Percentiles rank a stretch among this genome's conserved stretches.
These are phyloP conservation scores for Rhagoletis pomonella DNA, from an alignment of 1,140 invertebrate species.

Conservation along the genomic window DNA sequence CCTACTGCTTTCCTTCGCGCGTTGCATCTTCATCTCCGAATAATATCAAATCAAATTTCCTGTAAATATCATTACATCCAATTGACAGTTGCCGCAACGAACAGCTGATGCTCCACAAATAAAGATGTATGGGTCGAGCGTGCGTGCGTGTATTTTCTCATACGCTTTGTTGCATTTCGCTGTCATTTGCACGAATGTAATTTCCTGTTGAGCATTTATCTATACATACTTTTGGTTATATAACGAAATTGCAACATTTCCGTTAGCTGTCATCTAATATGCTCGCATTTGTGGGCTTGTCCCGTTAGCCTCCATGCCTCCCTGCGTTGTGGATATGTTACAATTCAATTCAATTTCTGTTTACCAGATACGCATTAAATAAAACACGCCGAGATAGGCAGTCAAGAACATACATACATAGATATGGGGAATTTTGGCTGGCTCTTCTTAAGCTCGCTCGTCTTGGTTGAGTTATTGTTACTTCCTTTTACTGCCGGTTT, in stretches of 20 bases:
- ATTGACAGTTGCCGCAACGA: conserved; percentile 30
- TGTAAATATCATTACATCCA: conserved; percentile 12
- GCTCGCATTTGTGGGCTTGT: conserved; percentile 11
- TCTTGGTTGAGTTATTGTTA: too few species aligned
- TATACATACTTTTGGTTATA: background rate
- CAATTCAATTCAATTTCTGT: conserved; percentile 49
- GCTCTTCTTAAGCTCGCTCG: too few species aligned
- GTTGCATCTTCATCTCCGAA: background rate
- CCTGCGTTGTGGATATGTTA: conserved; percentile 2
- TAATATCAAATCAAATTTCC: conserved; percentile 42
- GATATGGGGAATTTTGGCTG: background rate
- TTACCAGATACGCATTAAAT: conserved; percentile 14
- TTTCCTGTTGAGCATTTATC: conserved; percentile 39
- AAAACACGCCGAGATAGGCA: background rate
- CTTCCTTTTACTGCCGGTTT: too few species aligned
- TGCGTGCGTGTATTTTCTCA: background rate
- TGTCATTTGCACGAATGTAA: conserved; percentile 50
- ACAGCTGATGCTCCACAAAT: conserved; percentile 23
- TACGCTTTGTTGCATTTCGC: conserved; percentile 14
- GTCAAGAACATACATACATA: background rate
- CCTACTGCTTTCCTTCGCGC: background rate
- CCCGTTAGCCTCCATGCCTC: background rate
- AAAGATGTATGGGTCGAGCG: too few species aligned
- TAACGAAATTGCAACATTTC: conserved; percentile 48
- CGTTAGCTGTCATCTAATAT: conserved; percentile 45